Conservation (phyloP, 2,797 vertebrate genomes). For the Decapterus maruadsi region DNA sequence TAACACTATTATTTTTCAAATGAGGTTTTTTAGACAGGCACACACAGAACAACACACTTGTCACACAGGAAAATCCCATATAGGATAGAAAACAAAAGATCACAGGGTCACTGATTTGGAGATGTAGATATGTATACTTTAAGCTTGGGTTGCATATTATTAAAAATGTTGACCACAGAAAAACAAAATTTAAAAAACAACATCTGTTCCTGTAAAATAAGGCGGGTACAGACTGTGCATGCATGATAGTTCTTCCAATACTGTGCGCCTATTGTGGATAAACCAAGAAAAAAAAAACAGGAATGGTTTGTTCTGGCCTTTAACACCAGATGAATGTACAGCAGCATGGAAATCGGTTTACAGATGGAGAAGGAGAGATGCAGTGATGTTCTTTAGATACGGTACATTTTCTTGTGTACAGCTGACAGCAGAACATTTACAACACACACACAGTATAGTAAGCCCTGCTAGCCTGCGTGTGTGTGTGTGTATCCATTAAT, state of each 20-base stretch:
- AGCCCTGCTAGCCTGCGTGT: conserved; percentile 1
- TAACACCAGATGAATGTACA: conserved; percentile 16
- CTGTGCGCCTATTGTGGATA: not conserved
- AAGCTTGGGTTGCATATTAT: not conserved
- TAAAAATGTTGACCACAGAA: too few species aligned
- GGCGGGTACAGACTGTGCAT: not conserved
- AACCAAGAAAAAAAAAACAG: not conserved
- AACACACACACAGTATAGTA: conserved; percentile 10
- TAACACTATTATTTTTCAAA: not conserved
- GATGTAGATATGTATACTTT: not conserved
- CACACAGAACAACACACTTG: not conserved
- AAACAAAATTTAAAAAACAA: too few species aligned
- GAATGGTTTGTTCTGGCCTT: conserved; percentile 37
- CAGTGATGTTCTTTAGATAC: conserved; percentile 9
- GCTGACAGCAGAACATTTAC: conserved; percentile 50
- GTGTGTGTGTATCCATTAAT: conserved; percentile 9
- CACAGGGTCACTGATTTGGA: not conserved
- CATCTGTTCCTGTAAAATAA: not conserved
- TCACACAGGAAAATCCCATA: not conserved
- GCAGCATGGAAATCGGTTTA: conserved; percentile 8
- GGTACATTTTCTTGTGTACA: conserved; percentile 15
- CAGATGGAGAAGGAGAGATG: conserved; percentile 32
- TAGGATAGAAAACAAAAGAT: not conserved
- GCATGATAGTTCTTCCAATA: not conserved
- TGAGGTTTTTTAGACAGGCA: not conserved